Evolutionary conservation across 2,888 invertebrate species (phyloP).

Genomic region (Dynastes maya): DNA sequence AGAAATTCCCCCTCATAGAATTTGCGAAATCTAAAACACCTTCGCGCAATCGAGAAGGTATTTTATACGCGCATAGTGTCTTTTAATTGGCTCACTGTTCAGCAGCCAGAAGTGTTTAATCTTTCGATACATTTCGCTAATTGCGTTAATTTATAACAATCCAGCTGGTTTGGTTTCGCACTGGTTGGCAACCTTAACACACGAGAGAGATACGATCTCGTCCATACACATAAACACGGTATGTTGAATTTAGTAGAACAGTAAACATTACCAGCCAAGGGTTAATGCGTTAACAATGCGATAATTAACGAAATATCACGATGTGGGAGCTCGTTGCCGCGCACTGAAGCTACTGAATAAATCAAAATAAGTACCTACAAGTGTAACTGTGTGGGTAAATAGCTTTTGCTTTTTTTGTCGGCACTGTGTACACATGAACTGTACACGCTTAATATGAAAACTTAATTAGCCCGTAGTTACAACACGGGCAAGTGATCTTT

Average conservation of each 20-base stretch:
- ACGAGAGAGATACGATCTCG: constrained; percentile 33
- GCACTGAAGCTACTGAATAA: neutral
- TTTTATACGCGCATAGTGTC: constrained; percentile 17
- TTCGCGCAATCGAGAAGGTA: constrained; percentile 12
- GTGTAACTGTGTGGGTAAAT: neutral
- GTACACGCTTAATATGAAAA: neutral
- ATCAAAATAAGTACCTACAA: neutral
- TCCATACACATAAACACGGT: constrained; percentile 34
- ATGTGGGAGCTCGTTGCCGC: constrained; percentile 16
- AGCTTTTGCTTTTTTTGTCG: neutral
- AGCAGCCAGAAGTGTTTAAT: constrained; percentile 45
- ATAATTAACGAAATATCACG: constrained; percentile 46
- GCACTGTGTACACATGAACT: neutral
- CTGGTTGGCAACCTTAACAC: constrained; percentile 42
- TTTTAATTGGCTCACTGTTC: constrained; percentile 38
- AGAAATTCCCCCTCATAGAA: neutral
- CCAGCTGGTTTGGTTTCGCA: constrained; percentile 34
- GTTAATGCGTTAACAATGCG: constrained; percentile 45
- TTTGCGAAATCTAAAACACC: constrained; percentile 9
- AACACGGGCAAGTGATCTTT: too few relatives aligned
- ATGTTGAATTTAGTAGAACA: constrained; percentile 35
- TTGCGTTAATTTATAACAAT: constrained; percentile 49
- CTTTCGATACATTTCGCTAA: constrained; percentile 50
- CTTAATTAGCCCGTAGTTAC: too few relatives aligned
- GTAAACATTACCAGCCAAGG: constrained; percentile 25